Base-by-base conservation (phyloP, 2,113 vertebrate species). In the Haliaeetus leucogaster region DNA sequence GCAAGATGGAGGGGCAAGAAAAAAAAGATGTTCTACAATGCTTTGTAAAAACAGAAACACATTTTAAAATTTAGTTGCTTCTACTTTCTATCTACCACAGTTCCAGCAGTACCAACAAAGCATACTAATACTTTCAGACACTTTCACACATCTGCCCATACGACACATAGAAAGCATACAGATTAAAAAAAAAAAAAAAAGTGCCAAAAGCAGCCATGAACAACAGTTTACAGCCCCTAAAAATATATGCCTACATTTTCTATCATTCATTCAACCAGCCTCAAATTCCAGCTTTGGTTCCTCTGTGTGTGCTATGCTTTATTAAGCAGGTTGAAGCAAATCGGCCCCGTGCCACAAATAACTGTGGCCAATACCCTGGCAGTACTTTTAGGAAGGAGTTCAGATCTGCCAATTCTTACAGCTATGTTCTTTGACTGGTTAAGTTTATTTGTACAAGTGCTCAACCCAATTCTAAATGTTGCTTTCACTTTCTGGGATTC, bases 291-390 rank as follows among this genome's bases (percentile, higher is more conserved):
- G 4, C 56, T 63, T 73, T 50, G 25, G 56, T 62, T 90, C 45
- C 79, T 72, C 43, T 83, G 36, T 27, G 34, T 59, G 82, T 43
- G 50, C 89, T 91, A n/a, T 36, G 66, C 70, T 96, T 93, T 95
- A 91, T 91, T 87, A 96, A 94, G 89, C 15, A 93, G 52, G 81
- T 82, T 94, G 78, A 93, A 93, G 66, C 36, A 79, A 91, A 93
- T 52, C 1, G 4, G 84, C 81, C 53, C 53, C 1, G 0, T 83
- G 95, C 76, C 93, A 92, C 55, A 68, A 65, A 94, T 76, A 48
- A 72, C 81, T 87, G 89, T n/a, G 68, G 89, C 73, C 89, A 91
- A 56, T 72, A 56, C 21, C 29, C 84, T 72, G 77, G 78, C 87
- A 96, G 77, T 40, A 30, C 47, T 95, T 71, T 87, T 50, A 56